Percentiles rank a stretch among this genome's conserved stretches.
Conservation (phyloP, 2,797 vertebrate genomes). For the Danio albolineatus region DNA sequence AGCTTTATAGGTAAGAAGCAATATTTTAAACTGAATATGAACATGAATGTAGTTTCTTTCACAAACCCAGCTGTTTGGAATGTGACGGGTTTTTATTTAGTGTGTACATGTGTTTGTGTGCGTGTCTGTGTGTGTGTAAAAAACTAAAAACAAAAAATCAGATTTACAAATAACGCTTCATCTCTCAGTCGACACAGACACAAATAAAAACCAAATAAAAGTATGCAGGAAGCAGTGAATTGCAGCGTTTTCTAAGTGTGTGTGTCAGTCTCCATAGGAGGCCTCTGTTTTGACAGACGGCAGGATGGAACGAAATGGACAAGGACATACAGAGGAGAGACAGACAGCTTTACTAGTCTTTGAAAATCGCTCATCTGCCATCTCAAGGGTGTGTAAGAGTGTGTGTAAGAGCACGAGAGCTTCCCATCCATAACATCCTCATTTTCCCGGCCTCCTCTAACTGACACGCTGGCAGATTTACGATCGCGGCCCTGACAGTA, state of each 20-base stretch:
- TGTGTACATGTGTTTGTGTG: too few relatives aligned
- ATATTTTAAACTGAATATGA: too few relatives aligned
- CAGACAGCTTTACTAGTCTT: conserved; percentile 50
- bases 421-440: conserved; percentile 50
- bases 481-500: conserved; percentile 38
- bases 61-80: too few relatives aligned
- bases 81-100: too few relatives aligned
- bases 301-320: conserved; percentile 54
- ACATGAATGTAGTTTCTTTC: too few relatives aligned
- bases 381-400: conserved; percentile 47
- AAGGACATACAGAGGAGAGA: conserved; percentile 58
- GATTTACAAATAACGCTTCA: background rate
- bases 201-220: conserved; percentile 5
- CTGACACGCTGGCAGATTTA: conserved; percentile 50
- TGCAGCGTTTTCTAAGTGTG: background rate
- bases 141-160: background rate
- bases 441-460: conserved; percentile 48
- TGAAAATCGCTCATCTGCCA: conserved; percentile 53
- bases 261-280: conserved; percentile 35
- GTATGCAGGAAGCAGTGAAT: conserved; percentile 4
- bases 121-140: too few relatives aligned
- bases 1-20: too few relatives aligned
- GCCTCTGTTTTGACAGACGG: conserved; percentile 45
- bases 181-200: background rate
- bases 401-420: conserved; percentile 40